These are phyloP conservation scores for Carduelis carduelis DNA, from an alignment of 2,797 vertebrate genomes.

Conservation along the genomic window DNA sequence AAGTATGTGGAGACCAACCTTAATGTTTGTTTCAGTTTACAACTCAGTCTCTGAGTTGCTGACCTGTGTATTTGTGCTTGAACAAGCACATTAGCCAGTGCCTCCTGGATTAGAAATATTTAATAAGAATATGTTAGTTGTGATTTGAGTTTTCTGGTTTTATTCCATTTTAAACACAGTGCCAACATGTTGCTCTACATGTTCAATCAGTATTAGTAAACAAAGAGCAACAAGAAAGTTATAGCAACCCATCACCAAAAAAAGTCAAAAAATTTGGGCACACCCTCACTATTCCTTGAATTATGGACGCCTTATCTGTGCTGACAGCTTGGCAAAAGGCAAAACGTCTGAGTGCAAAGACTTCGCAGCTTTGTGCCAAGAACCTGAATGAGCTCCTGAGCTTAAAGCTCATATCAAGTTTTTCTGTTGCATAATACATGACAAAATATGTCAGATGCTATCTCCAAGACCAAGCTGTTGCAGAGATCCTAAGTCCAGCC, in stretches of 20 bases:
- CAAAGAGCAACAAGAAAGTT: background rate
- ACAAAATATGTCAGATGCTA: background rate
- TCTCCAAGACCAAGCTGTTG: background rate
- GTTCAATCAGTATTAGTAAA: background rate
- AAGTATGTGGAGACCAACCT: background rate
- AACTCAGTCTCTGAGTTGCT: background rate
- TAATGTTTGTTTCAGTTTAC: background rate
- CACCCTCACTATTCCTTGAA: background rate
- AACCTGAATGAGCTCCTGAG: background rate
- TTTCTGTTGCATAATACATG: background rate
- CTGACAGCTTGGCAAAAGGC: background rate
- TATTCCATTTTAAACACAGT: background rate
- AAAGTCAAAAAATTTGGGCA: background rate
- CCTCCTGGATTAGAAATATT: background rate
- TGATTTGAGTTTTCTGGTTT: background rate
- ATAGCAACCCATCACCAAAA: background rate
- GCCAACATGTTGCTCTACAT: background rate
- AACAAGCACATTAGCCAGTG: background rate
- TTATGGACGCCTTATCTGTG: background rate
- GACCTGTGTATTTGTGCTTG: background rate
- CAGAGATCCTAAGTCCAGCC: background rate
- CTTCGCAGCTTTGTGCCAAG: background rate
- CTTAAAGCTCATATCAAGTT: background rate
- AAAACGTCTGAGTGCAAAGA: background rate
- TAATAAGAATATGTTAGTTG: background rate